Base-by-base conservation (phyloP, 92 coral and sea anemone genomes). In the Desmophyllum pertusum region DNA sequence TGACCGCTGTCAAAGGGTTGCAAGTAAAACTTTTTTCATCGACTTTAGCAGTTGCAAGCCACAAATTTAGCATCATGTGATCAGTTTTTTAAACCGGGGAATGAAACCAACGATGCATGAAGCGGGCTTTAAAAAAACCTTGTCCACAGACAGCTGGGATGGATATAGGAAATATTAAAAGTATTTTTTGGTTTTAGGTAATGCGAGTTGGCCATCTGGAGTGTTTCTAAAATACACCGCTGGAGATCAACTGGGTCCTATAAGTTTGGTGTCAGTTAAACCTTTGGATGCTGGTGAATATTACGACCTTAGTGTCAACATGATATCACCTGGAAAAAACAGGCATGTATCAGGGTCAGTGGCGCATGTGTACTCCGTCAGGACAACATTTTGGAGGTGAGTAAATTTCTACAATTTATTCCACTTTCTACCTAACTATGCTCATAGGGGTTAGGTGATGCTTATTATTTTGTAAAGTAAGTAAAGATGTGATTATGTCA, bases 371-470 rank as follows among this genome's bases (percentile, higher is more conserved):
- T 73, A 88, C 96, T n/a, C 94, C 98, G 0, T 73, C 93, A 37
- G 99, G 99, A 36, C 93, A 88, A 41, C 92, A 94, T 86, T 96
- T 96, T 92, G 99, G 99, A 84, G 99, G 98, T 96, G 42, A 80
- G 81, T 27, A 30, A 74, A 51, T 30, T 45, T 5, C n/a, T n/a
- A n/a, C n/a, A n/a, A n/a, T n/a, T n/a, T n/a, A n/a, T n/a, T n/a
- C n/a, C n/a, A n/a, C n/a, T n/a, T n/a, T n/a, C n/a, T n/a, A n/a
- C n/a, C n/a, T n/a, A n/a, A n/a, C n/a, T n/a, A n/a, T n/a, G n/a
- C n/a, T n/a, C n/a, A n/a, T n/a, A n/a, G n/a, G n/a, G n/a, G n/a
- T n/a, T n/a, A n/a, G n/a, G n/a, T n/a, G n/a, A n/a, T n/a, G n/a
- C n/a, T n/a, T n/a, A n/a, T n/a, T n/a, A n/a, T n/a, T n/a, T n/a